These are phyloP conservation scores for Sarcophaga variegata DNA, from an alignment of 2,888 invertebrate genomes.

Conservation along the genomic window DNA sequence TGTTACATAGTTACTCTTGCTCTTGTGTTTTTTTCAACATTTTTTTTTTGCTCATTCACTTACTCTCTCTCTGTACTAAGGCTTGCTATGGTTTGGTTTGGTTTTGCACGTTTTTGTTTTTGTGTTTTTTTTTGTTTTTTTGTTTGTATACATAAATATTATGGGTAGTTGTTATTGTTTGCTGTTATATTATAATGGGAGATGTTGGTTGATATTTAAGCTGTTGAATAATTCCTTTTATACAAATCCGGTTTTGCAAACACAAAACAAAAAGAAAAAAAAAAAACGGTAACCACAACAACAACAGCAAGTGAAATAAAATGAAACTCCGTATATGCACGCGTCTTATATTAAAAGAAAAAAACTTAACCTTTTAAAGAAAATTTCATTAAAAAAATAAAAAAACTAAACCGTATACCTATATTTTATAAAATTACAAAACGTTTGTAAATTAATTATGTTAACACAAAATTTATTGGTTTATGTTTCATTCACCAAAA, in stretches of 20 bases:
- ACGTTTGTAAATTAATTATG: neutral
- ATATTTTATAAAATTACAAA: neutral
- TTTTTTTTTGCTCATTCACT: neutral
- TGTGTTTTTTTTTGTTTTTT: neutral
- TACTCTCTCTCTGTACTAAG: neutral
- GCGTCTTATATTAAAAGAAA: neutral
- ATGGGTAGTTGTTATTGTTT: slow-evolving; percentile 24
- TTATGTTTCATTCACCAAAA: neutral
- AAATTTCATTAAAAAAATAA: neutral
- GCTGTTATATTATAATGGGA: slow-evolving; percentile 20
- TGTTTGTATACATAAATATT: slow-evolving; percentile 13
- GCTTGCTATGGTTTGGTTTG: neutral
- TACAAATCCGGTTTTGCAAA: slow-evolving; percentile 66
- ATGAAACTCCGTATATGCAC: neutral
- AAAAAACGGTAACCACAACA: slow-evolving; percentile 25
- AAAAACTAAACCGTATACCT: no score
- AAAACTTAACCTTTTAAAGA: neutral
- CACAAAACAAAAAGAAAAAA: slow-evolving; percentile 3
- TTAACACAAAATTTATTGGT: neutral
- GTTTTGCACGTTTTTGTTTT: slow-evolving; percentile 59
- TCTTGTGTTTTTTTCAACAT: neutral
- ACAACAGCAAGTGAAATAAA: neutral
- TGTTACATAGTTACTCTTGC: slow-evolving; percentile 2
- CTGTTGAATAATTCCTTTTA: slow-evolving; percentile 69
- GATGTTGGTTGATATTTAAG: slow-evolving; percentile 62